A percentile compares a stretch with the other conserved stretches of the same genome.
phyloP scores from a whole-genome alignment of 2,888 invertebrate species.

The Drosophila niveifrons region DNA sequence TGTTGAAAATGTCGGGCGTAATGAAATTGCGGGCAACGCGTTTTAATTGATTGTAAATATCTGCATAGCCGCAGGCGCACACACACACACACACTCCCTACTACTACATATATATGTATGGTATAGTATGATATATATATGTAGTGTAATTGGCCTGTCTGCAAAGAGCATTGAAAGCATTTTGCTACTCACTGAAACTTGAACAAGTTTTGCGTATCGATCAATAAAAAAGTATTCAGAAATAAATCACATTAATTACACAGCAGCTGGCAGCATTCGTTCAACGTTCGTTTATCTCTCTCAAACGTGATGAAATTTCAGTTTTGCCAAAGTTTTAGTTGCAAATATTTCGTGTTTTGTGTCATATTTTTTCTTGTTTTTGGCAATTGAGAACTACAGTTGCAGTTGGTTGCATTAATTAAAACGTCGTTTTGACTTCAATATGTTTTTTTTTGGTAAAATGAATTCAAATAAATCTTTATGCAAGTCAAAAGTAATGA shows the following conservation, averaged over 20 bases:
- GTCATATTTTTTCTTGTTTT: neutral
- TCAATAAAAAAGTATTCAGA: constrained; percentile 36
- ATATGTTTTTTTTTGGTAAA: neutral
- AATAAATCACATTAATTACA: constrained; percentile 55
- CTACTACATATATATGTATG: neutral
- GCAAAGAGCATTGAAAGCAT: constrained; percentile 34
- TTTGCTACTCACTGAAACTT: constrained; percentile 44
- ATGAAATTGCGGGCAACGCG: constrained; percentile 72
- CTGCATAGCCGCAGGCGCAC: constrained; percentile 51
- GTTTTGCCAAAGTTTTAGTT: constrained; percentile 17
- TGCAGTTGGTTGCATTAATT: constrained; percentile 14
- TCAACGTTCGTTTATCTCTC: constrained; percentile 32
- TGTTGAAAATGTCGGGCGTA: constrained; percentile 46
- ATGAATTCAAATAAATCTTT: constrained; percentile 21
- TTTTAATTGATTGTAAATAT: constrained; percentile 77
- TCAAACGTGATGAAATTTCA: constrained; percentile 37
- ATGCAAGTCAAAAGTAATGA: neutral
- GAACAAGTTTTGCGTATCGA: constrained; percentile 42
- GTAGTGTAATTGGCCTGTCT: constrained; percentile 40
- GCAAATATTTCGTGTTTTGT: constrained; percentile 13
- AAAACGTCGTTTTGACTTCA: constrained; percentile 19
- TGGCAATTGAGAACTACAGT: constrained; percentile 1
- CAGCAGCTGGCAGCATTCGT: constrained; percentile 36
- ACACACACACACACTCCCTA: neutral
- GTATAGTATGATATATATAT: neutral